Evolutionary conservation across 2,888 invertebrate genomes (phyloP), one percentile per base, ranked within the genome.

Genomic region (Stenurella melanura): DNA sequence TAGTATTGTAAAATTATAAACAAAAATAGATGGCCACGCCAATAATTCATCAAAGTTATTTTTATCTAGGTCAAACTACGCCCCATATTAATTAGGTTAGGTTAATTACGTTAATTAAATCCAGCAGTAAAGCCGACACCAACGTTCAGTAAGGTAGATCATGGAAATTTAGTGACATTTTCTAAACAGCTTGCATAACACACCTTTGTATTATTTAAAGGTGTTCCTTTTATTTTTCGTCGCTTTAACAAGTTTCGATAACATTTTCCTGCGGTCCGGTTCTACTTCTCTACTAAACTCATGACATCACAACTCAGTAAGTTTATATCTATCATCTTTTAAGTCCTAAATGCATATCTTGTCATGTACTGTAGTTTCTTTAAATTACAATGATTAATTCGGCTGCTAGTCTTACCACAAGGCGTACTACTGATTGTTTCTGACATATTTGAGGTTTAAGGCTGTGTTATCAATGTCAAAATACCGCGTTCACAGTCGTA

Each of bases 31-130:
- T 60, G 26, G 26, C 21, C 21, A 6, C n/a, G 6, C n/a, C 21
- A 30, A 30, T 18, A 34, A 64, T 38, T 64, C 38, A 18, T 64
- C 63, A 64, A 21, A 17, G 63, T 17, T 64, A 64, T 64, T 64
- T 64, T 64, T 34, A 38, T 17, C 63, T 18, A 9, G 18, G 38
- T 17, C 64, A 42, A 34, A 38, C 38, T 42, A 17, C 64, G 12
- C 42, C 64, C 18, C 42, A 61, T 21, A 30, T 26, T 61, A 38
- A 64, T 42, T 17, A 10, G 42, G 64, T 21, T 38, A n/a, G 10
- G 17, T 38, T 64, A 64, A 64, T 64, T 64, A 64, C 19, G 42
- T 18, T 64, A 64, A 64, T 64, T 42, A 42, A 42, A 63, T 63
- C 17, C 34, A 30, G 64, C 64, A 42, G 42, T 19, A 38, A 38